A percentile compares a stretch with the other conserved stretches of the same genome.
These are phyloP conservation scores for Callitettix versicolor DNA, from an alignment of 1,140 invertebrate genomes.

Conservation along the genomic window DNA sequence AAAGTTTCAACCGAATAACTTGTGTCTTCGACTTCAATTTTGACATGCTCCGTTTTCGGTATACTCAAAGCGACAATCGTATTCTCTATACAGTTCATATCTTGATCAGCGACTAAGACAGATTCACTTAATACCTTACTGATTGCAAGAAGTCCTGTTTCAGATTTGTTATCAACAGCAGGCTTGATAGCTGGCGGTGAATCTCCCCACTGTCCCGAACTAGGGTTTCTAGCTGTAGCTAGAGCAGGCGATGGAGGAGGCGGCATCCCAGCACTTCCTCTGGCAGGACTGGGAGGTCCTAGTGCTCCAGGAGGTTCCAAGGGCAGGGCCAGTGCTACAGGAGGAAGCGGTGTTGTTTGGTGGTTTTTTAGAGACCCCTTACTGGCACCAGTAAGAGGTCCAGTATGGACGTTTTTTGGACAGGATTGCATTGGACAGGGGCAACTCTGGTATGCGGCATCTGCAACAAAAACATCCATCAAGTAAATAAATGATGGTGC, in stretches of 20 bases:
- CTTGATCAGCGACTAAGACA: slow-evolving; percentile 34
- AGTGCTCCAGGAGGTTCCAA: slow-evolving; percentile 46
- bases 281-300: slow-evolving; percentile 27
- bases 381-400: slow-evolving; percentile 85
- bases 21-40: slow-evolving; percentile 28
- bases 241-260: slow-evolving; percentile 26
- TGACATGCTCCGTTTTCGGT: slow-evolving; percentile 31
- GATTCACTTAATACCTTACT: slow-evolving; percentile 30
- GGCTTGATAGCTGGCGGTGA: slow-evolving; percentile 1
- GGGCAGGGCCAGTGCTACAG: slow-evolving; percentile 51
- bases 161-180: neutral
- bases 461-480: slow-evolving; percentile 34
- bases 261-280: slow-evolving; percentile 24
- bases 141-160: slow-evolving; percentile 24
- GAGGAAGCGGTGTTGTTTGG: slow-evolving; percentile 33
- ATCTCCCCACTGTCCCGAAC: slow-evolving; percentile 20
- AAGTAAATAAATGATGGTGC: too few species aligned
- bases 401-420: slow-evolving; percentile 95
- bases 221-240: slow-evolving; percentile 25
- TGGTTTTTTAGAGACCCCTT: slow-evolving; percentile 42
- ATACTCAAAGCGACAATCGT: slow-evolving; percentile 8
- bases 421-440: slow-evolving; percentile 79
- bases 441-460: slow-evolving; percentile 53
- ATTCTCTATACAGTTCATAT: slow-evolving; percentile 23
- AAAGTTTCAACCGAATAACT: slow-evolving; percentile 29